Evolutionary conservation across 2,113 vertebrate species (phyloP).

Genomic region (Stegostoma tigrinum): DNA sequence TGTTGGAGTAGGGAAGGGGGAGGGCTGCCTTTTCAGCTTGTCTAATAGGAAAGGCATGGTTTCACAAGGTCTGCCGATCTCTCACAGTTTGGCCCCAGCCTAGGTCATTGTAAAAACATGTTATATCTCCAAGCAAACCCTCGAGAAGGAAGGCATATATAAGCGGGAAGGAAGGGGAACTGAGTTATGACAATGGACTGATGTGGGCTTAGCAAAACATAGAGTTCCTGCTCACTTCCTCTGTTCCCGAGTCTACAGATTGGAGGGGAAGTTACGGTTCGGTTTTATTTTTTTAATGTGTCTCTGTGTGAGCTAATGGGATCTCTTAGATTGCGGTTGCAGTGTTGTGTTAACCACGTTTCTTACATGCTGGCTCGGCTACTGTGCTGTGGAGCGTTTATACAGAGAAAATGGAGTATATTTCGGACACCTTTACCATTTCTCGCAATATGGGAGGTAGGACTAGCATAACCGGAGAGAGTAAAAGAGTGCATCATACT

Average conservation of each 20-base stretch:
- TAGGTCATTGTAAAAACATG: constrained; percentile 14
- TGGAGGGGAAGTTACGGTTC: constrained; percentile 29
- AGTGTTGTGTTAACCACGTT: neutral
- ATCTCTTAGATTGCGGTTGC: neutral
- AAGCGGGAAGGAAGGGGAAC: constrained; percentile 24
- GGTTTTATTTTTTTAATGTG: neutral
- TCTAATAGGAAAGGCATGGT: constrained; percentile 37
- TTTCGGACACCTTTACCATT: neutral
- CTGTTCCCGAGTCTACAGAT: constrained; percentile 7
- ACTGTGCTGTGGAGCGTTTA: neutral
- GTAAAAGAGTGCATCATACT: neutral
- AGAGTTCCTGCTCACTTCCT: constrained; percentile 35
- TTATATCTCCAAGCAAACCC: constrained; percentile 16
- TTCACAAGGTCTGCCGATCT: constrained; percentile 23
- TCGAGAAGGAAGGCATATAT: constrained; percentile 27
- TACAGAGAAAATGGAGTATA: constrained; percentile 23
- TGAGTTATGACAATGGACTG: constrained; percentile 26
- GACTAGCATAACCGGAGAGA: neutral
- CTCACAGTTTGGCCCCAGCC: neutral
- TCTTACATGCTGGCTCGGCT: constrained; percentile 4
- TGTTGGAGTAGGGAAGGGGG: neutral
- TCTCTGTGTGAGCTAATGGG: constrained; percentile 18
- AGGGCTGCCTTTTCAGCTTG: constrained; percentile 18
- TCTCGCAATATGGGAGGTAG: constrained; percentile 25
- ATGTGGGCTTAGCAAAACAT: constrained; percentile 26